phyloP scores from a whole-genome alignment of 2,888 invertebrate genomes.

The Carcina quercana region DNA sequence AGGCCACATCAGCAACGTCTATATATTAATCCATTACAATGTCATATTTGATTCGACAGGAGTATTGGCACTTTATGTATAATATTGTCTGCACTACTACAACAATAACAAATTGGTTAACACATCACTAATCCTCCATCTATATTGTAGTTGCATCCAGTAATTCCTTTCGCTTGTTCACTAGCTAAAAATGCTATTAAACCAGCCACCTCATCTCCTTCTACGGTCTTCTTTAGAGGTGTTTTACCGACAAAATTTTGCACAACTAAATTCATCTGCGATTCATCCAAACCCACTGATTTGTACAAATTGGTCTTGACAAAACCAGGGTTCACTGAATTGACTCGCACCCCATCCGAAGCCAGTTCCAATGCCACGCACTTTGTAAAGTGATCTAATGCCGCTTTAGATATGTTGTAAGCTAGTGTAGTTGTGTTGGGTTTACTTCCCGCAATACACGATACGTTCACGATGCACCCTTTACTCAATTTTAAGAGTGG shows the following conservation, averaged over 20 bases:
- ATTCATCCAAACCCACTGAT: slow-evolving; percentile 67
- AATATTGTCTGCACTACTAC: too few relatives aligned
- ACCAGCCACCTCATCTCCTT: slow-evolving; percentile 88
- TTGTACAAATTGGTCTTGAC: slow-evolving; percentile 89
- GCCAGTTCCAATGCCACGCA: slow-evolving; percentile 92
- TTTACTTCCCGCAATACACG: slow-evolving; percentile 87
- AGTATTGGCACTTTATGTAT: too few relatives aligned
- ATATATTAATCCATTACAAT: too few relatives aligned
- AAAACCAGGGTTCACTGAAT: slow-evolving; percentile 96
- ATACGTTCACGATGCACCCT: slow-evolving; percentile 93
- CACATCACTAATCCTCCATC: slow-evolving; percentile 49
- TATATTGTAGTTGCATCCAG: slow-evolving; percentile 77
- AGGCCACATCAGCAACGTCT: too few relatives aligned
- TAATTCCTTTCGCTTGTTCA: slow-evolving; percentile 88
- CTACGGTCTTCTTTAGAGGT: slow-evolving; percentile 89
- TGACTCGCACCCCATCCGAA: slow-evolving; percentile 86
- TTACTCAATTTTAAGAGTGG: slow-evolving; percentile 86
- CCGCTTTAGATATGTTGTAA: slow-evolving; percentile 94
- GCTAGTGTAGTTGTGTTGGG: slow-evolving; percentile 82
- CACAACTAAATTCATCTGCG: slow-evolving; percentile 86
- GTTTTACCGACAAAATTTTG: slow-evolving; percentile 80
- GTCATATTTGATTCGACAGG: too few relatives aligned
- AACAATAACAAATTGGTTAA: too few relatives aligned
- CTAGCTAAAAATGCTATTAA: slow-evolving; percentile 93
- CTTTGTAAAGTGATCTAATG: slow-evolving; percentile 94